phyloP scores from a whole-genome alignment of 2,888 invertebrate species.

The Auanema sp. region DNA sequence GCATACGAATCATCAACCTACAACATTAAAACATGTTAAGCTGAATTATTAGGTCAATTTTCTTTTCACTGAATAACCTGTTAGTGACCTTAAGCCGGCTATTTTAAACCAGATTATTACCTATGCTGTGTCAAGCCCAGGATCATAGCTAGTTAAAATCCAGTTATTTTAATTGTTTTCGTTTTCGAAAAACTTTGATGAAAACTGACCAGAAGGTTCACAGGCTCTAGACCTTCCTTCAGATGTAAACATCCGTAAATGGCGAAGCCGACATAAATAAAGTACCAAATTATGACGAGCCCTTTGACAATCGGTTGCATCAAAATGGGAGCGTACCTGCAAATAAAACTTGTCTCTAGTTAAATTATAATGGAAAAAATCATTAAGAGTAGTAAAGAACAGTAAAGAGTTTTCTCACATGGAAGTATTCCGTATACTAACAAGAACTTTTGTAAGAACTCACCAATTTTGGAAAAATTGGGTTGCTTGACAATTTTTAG shows the following conservation, averaged over 20 bases:
- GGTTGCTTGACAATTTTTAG: conserved; percentile 45
- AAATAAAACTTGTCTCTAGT: conserved; percentile 6
- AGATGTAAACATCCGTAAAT: conserved; percentile 51
- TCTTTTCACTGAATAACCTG: background rate
- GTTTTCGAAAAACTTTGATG: too few relatives aligned
- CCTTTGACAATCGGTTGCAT: conserved; percentile 51
- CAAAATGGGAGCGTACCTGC: conserved; percentile 51
- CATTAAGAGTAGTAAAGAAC: background rate
- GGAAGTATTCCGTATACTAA: conserved; percentile 4
- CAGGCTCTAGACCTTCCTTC: conserved; percentile 55
- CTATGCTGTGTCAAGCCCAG: background rate
- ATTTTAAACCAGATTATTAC: background rate
- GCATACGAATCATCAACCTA: conserved; percentile 54
- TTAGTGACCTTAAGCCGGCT: background rate
- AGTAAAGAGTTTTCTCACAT: too few relatives aligned
- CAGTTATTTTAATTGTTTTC: conserved; percentile 1
- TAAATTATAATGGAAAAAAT: background rate
- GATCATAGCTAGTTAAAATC: background rate
- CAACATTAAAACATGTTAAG: background rate
- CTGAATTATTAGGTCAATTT: background rate
- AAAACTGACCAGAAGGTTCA: conserved; percentile 33
- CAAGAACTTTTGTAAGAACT: background rate
- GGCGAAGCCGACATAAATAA: conserved; percentile 47
- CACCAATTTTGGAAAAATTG: conserved; percentile 59
- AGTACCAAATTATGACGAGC: conserved; percentile 50